Evolutionary conservation across 2,113 vertebrate species (phyloP).

Genomic region (Tinamus guttatus): DNA sequence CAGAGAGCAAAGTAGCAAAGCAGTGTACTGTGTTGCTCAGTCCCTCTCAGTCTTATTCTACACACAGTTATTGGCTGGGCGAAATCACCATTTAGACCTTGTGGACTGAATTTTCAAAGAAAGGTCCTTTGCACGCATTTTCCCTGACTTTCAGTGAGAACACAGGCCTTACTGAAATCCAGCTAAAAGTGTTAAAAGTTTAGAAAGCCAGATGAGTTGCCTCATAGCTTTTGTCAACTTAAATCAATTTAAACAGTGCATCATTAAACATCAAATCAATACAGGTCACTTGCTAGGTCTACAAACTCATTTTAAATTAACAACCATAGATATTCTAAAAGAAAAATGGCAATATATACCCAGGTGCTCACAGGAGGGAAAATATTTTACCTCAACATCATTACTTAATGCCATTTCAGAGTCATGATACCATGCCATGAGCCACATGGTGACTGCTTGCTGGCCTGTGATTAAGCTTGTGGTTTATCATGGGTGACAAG

Average conservation of each 20-base stretch:
- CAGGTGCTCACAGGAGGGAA: background rate
- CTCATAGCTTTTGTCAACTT: background rate
- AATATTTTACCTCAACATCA: background rate
- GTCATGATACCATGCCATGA: background rate
- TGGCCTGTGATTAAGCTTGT: background rate
- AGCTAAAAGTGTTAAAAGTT: background rate
- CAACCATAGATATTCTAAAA: background rate
- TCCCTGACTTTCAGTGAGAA: background rate
- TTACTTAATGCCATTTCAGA: background rate
- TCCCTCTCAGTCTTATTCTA: background rate
- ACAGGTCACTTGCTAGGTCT: background rate
- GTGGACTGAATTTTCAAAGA: background rate
- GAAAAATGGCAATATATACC: background rate
- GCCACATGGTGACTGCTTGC: background rate
- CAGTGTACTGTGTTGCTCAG: background rate
- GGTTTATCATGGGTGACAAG: background rate
- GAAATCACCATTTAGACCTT: background rate
- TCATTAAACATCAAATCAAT: background rate
- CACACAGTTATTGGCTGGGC: background rate
- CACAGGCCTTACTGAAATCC: background rate
- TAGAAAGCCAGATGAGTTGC: background rate
- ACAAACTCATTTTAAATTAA: background rate
- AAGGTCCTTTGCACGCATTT: background rate
- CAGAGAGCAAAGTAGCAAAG: background rate
- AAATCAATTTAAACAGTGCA: background rate